Evolutionary conservation across 2,113 vertebrate genomes (phyloP), one percentile per base, ranked within the genome.

Genomic region (Uria aalge): DNA sequence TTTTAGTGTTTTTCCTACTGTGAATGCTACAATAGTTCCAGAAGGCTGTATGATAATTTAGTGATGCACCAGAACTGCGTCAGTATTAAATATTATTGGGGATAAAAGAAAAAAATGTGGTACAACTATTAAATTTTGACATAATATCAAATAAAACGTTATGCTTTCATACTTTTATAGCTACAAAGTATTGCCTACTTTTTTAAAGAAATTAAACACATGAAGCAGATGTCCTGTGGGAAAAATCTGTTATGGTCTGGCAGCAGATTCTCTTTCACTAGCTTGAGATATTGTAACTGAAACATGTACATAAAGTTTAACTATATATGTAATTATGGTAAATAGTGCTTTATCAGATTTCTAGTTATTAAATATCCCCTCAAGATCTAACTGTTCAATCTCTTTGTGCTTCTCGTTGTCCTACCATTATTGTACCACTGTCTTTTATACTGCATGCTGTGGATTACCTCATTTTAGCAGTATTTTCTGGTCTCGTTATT

Each of bases 291-390:
- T 40, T 96, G 63, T 93, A 96, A 91, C 78, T 86, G 83, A 96
- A 90, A 96, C 43, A 47, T 69, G 50, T 94, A 91, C 75, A 95
- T 97, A 96, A 97, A 97, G 92, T 94, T 97, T 97, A 97, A 95
- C 79, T 87, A 21, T 85, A 96, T 93, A 92, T 91, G 43, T 97
- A 97, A 97, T 97, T 97, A 97, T 76, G 83, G 73, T 95, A 98
- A 98, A 98, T 95, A 98, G 92, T 91, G 56, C 76, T 98, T 98
- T 97, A 96, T 98, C 95, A 92, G 90, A 91, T 94, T 95, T 94
- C 83, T 76, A 95, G 83, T 96, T 97, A 97, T 95, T 97, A 97
- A 97, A 96, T 75, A 89, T 93, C 89, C 96, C 91, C 91, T 94
- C 69, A 93, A 97, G 95, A 97, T 98, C 97, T 95, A 94, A 95